Conservation (phyloP, 2,888 invertebrate species). For the Miltochrista miniata region DNA sequence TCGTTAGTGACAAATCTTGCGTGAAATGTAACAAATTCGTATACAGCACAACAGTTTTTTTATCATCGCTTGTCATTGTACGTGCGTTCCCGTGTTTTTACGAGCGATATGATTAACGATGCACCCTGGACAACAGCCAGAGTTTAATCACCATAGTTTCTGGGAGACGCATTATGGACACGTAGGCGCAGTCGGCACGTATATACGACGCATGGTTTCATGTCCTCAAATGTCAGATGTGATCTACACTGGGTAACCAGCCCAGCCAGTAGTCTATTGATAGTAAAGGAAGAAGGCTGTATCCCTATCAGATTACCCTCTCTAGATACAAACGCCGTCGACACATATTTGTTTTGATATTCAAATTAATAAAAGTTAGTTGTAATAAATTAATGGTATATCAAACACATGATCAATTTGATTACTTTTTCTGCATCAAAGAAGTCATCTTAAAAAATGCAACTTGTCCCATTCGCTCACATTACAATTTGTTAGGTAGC, state of each 20-base stretch:
- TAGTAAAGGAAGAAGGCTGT: slow-evolving; percentile 34
- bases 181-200: slow-evolving; percentile 52
- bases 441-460: slow-evolving; percentile 41
- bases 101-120: slow-evolving; percentile 64
- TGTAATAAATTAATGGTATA: slow-evolving; percentile 27
- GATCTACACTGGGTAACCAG: slow-evolving; percentile 35
- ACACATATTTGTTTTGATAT: slow-evolving; percentile 7
- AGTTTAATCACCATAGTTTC: slow-evolving; percentile 50
- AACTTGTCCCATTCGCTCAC: slow-evolving; percentile 56
- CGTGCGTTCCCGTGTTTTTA: slow-evolving; percentile 60
- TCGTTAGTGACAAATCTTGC: slow-evolving; percentile 53
- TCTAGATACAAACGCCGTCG: background rate
- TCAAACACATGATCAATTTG: slow-evolving; percentile 26
- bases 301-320: slow-evolving; percentile 35
- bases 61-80: slow-evolving; percentile 38
- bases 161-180: slow-evolving; percentile 58
- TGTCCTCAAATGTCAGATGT: slow-evolving; percentile 44
- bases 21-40: slow-evolving; percentile 69
- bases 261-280: slow-evolving; percentile 18
- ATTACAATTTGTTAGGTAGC: slow-evolving; percentile 75
- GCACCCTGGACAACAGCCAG: slow-evolving; percentile 48
- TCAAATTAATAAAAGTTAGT: background rate
- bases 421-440: slow-evolving; percentile 30
- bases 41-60: slow-evolving; percentile 43
- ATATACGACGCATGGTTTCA: slow-evolving; percentile 39